A percentile compares a stretch with the other conserved stretches of the same genome.
Evolutionary conservation across 92 coral and sea anemone species (phyloP).

Genomic region (Actinernus sp.): DNA sequence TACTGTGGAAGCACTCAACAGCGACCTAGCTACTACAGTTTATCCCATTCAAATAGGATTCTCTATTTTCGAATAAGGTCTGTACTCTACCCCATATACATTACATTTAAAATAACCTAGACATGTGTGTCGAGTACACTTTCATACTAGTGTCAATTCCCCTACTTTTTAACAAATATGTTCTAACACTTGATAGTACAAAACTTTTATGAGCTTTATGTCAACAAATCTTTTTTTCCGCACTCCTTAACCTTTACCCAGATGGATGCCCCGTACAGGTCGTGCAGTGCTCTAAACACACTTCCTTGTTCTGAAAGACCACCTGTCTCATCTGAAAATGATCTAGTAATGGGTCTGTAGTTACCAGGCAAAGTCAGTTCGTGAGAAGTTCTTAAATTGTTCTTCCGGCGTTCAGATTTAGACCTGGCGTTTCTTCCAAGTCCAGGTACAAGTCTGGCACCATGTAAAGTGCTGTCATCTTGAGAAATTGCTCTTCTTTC

Average conservation of each 20-base stretch:
- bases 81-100: no score
- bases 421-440: conserved; percentile 57
- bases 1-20: no score
- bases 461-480: conserved; percentile 14
- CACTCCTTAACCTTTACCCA: conserved; percentile 94
- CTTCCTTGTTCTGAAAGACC: conserved; percentile 63
- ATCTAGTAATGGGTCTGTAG: conserved; percentile 38
- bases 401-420: conserved; percentile 82
- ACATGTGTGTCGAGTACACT: no score
- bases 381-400: conserved; percentile 31
- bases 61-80: no score
- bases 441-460: conserved; percentile 19
- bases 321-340: conserved; percentile 47
- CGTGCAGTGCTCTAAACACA: conserved; percentile 82
- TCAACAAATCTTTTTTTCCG: conserved; percentile 62
- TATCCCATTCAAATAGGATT: no score
- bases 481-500: background rate
- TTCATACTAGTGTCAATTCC: no score
- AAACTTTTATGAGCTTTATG: background rate
- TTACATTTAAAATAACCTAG: no score
- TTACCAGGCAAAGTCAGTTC: conserved; percentile 15
- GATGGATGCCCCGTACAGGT: conserved; percentile 91
- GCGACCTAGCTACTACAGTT: no score
- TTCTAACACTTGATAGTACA: no score
- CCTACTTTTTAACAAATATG: no score